Percentiles rank a stretch among this genome's conserved stretches.
phyloP scores from a whole-genome alignment of 2,888 invertebrate species.

The Allacma fusca region DNA sequence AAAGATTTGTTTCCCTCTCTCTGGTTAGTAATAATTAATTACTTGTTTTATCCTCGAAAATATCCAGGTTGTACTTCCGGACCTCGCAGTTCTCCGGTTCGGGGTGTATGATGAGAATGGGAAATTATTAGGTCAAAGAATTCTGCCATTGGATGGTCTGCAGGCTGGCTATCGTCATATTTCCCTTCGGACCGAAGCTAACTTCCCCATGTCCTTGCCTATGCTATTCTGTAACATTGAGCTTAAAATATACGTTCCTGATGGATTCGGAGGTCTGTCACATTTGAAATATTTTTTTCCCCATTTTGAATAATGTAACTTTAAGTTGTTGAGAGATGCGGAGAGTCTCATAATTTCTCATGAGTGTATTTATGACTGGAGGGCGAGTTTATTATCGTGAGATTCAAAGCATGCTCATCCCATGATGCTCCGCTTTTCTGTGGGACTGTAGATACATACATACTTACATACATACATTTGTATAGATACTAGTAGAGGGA shows the following conservation, averaged over 20 bases:
- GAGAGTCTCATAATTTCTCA: no score
- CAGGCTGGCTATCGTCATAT: conserved; percentile 99
- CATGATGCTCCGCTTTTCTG: no score
- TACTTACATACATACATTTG: no score
- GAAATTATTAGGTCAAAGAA: conserved; percentile 94
- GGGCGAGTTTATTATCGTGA: no score
- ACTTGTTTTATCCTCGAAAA: no score
- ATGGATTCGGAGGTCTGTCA: conserved; percentile 96
- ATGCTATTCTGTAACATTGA: conserved; percentile 99
- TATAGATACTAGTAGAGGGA: no score
- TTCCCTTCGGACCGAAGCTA: conserved; percentile 95
- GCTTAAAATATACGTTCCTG: conserved; percentile 99
- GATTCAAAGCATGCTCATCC: no score
- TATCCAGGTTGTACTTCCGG: conserved; percentile 89
- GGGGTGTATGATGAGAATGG: conserved; percentile 99
- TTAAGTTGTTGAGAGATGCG: no score
- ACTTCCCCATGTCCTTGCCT: conserved; percentile 98
- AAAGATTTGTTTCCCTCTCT: no score
- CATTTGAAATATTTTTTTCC: conserved; percentile 52
- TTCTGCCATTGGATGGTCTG: conserved; percentile 95
- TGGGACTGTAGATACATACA: no score
- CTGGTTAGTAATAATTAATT: no score
- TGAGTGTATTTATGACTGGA: no score
- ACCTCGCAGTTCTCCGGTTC: conserved; percentile 94
- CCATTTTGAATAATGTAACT: conserved; percentile 1